Evolutionary conservation across 2,888 invertebrate species (phyloP).

Genomic region (Crossocerus cetratus): DNA sequence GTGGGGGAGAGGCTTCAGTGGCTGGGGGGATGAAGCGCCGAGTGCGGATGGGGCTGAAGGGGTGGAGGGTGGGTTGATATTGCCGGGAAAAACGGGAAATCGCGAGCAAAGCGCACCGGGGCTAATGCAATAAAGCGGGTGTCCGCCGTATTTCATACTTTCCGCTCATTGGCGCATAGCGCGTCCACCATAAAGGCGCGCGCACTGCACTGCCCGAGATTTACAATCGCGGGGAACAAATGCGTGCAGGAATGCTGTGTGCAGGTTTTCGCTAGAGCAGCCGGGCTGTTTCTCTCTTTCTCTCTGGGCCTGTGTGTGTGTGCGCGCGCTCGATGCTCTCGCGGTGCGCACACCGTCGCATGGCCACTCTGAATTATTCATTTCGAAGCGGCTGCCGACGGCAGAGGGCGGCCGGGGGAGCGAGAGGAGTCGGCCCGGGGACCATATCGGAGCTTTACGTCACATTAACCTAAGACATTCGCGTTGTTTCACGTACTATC

Average conservation of each 20-base stretch:
- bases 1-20: too few species aligned
- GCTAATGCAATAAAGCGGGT: constrained; percentile 66
- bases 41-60: not conserved
- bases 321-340: constrained; percentile 32
- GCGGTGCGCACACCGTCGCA: constrained; percentile 55
- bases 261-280: constrained; percentile 49
- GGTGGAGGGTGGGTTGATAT: not conserved
- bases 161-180: constrained; percentile 71
- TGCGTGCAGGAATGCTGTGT: constrained; percentile 73
- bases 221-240: constrained; percentile 69
- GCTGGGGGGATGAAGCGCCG: too few species aligned
- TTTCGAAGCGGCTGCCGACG: constrained; percentile 62
- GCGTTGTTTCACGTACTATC: constrained; percentile 57
- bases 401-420: too few species aligned
- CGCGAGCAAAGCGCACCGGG: constrained; percentile 42
- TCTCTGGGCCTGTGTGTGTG: not conserved
- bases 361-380: constrained; percentile 70
- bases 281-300: not conserved
- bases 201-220: constrained; percentile 53
- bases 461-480: constrained; percentile 56
- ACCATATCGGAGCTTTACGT: constrained; percentile 54
- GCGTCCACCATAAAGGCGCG: constrained; percentile 63
- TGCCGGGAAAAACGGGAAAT: constrained; percentile 21
- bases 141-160: constrained; percentile 67
- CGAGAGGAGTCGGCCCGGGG: constrained; percentile 32